Percentiles rank a stretch among this genome's conserved stretches.
phyloP scores from a whole-genome alignment of 1,140 invertebrate genomes.

The Spodoptera frugiperda region DNA sequence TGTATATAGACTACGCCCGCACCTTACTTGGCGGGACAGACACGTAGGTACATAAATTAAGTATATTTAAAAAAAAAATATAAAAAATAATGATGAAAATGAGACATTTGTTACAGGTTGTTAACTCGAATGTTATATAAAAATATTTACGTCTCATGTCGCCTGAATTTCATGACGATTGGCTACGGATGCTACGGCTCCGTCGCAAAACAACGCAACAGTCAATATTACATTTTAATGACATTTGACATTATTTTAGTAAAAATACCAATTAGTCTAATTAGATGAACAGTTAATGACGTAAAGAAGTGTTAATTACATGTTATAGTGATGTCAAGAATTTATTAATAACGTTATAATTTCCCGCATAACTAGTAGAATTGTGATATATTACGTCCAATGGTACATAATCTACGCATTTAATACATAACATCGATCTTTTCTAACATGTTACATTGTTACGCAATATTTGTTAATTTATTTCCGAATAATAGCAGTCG shows the following conservation, averaged over 20 bases:
- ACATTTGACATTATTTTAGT: neutral
- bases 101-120: too few relatives aligned
- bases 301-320: slow-evolving; percentile 16
- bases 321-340: slow-evolving; percentile 1
- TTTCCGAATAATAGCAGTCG: neutral
- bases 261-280: slow-evolving; percentile 4
- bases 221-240: neutral
- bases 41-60: too few relatives aligned
- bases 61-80: too few relatives aligned
- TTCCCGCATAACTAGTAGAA: neutral
- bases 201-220: neutral
- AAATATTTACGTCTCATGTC: neutral
- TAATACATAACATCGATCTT: neutral
- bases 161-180: slow-evolving; percentile 24
- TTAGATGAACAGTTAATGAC: slow-evolving; percentile 1
- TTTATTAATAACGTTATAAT: slow-evolving; percentile 33
- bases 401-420: slow-evolving; percentile 7
- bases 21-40: too few relatives aligned
- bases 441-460: slow-evolving; percentile 4
- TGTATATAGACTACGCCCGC: too few relatives aligned
- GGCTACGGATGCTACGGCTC: neutral
- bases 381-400: neutral
- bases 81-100: too few relatives aligned
- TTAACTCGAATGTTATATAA: neutral
- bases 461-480: slow-evolving; percentile 14